Evolutionary conservation across 2,888 invertebrate species (phyloP).

Genomic region (Sarcophaga carnaria): DNA sequence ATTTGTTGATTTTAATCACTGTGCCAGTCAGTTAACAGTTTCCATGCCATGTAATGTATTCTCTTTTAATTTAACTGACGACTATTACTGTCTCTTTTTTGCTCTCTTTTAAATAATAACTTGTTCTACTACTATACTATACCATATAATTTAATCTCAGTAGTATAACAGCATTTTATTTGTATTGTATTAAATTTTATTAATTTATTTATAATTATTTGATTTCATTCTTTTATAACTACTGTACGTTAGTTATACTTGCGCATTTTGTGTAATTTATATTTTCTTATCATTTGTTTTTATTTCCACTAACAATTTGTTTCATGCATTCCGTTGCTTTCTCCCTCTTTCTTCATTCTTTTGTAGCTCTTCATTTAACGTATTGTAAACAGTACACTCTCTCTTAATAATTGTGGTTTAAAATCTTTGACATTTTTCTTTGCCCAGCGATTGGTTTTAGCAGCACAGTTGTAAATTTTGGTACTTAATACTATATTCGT

Average conservation of each 20-base stretch:
- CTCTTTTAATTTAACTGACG: no score
- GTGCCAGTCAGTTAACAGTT: background rate
- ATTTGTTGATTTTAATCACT: background rate
- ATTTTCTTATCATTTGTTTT: constrained; percentile 11
- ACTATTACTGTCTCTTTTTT: no score
- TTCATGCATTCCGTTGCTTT: background rate
- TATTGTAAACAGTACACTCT: constrained; percentile 3
- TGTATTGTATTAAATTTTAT: background rate
- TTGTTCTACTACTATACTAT: background rate
- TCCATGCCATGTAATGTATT: background rate
- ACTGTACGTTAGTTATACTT: constrained; percentile 2
- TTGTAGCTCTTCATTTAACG: background rate
- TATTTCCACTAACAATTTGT: background rate
- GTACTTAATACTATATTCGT: background rate
- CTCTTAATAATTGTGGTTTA: constrained; percentile 1
- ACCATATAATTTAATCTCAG: no score
- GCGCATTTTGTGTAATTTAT: background rate
- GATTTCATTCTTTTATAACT: constrained; percentile 20
- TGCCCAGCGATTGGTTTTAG: background rate
- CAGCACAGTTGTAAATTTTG: constrained; percentile 9
- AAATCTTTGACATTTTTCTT: constrained; percentile 3
- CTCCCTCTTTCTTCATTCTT: background rate
- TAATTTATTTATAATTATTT: constrained; percentile 15
- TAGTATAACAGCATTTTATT: background rate
- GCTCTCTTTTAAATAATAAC: background rate